These are phyloP conservation scores for Phyllotreta striolata DNA, from an alignment of 2,888 invertebrate species.

Conservation along the genomic window DNA sequence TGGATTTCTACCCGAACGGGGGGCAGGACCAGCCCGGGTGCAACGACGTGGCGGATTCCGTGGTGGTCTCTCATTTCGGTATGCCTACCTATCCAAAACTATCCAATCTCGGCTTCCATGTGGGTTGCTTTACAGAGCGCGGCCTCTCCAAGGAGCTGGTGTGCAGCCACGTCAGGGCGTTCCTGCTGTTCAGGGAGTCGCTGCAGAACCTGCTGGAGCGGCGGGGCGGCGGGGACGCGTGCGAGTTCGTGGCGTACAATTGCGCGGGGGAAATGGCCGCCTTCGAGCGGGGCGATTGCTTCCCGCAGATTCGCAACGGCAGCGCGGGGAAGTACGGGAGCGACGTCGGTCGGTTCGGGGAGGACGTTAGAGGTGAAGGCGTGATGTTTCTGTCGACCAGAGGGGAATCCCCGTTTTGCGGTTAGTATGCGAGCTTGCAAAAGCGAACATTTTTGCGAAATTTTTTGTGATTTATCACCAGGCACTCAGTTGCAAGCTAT, in stretches of 20 bases:
- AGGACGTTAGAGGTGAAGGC: conserved; percentile 61
- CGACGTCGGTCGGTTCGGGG: conserved; percentile 57
- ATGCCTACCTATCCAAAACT: conserved; percentile 38
- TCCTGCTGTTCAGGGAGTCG: conserved; percentile 65
- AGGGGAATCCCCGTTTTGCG: conserved; percentile 64
- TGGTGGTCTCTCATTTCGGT: conserved; percentile 68
- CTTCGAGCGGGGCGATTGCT: conserved; percentile 65
- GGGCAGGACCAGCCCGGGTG: conserved; percentile 70
- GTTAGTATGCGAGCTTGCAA: conserved; percentile 53
- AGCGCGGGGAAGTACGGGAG: conserved; percentile 51
- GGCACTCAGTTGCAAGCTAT: conserved; percentile 65
- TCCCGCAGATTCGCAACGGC: conserved; percentile 59
- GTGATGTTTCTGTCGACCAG: conserved; percentile 66
- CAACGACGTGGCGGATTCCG: conserved; percentile 64
- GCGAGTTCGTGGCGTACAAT: conserved; percentile 63
- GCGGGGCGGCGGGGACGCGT: conserved; percentile 40
- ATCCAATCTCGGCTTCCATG: neutral
- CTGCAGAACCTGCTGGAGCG: conserved; percentile 55
- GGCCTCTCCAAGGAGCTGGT: conserved; percentile 60
- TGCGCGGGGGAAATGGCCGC: conserved; percentile 64
- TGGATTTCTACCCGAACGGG: conserved; percentile 70
- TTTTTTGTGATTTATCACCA: conserved; percentile 44
- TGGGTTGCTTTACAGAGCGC: conserved; percentile 44
- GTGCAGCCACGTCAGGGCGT: conserved; percentile 68
- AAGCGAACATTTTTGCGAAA: conserved; percentile 6